These are phyloP conservation scores for Tetranychus piercei DNA, from an alignment of 2,888 invertebrate genomes.

Conservation along the genomic window DNA sequence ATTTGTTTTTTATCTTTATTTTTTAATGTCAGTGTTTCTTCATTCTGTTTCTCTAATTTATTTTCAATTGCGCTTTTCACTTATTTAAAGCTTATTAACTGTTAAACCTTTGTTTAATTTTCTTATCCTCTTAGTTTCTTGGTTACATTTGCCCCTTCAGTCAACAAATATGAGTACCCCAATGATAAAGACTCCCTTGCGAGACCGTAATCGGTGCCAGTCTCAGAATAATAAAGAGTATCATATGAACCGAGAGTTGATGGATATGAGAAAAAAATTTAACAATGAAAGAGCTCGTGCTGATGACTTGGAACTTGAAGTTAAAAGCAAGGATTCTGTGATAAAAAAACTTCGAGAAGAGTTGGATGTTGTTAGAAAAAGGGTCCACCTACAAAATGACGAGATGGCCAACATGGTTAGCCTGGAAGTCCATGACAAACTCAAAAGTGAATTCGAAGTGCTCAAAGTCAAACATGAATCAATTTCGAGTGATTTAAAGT, in stretches of 20 bases:
- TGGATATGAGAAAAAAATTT: neutral
- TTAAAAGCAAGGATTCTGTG: neutral
- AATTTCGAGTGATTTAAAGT: neutral
- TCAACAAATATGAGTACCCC: neutral
- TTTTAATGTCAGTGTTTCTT: too few relatives aligned
- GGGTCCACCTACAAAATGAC: neutral
- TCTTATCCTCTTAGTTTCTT: neutral
- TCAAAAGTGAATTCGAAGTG: constrained; percentile 1
- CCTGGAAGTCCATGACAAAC: neutral
- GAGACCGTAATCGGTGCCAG: neutral
- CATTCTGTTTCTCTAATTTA: neutral
- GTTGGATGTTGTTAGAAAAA: neutral
- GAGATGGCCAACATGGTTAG: neutral
- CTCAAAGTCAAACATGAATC: neutral
- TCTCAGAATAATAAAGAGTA: neutral
- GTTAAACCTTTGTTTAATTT: neutral
- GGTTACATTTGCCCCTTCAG: neutral
- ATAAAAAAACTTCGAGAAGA: neutral
- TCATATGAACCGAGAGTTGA: neutral
- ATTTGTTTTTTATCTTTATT: too few relatives aligned
- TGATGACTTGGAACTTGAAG: neutral
- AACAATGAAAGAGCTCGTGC: constrained; percentile 1
- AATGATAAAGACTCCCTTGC: neutral
- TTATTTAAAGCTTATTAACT: neutral
- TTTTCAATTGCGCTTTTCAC: neutral